These are phyloP conservation scores for Emydocephalus ijimae DNA, from an alignment of 2,113 vertebrate genomes.

Conservation along the genomic window DNA sequence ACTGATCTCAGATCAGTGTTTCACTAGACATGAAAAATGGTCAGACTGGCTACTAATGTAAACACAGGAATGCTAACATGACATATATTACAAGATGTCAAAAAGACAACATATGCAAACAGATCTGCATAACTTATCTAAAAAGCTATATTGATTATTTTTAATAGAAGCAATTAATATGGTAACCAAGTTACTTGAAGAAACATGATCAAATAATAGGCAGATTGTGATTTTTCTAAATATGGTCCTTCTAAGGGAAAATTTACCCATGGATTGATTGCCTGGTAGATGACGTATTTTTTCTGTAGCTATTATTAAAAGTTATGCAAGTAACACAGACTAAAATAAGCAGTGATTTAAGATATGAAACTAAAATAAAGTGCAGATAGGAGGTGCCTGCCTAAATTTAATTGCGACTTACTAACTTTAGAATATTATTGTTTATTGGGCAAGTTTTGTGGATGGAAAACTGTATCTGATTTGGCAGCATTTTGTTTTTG, in stretches of 20 bases:
- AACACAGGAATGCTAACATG: background rate
- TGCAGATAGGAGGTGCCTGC: background rate
- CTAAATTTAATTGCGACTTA: background rate
- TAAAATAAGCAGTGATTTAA: background rate
- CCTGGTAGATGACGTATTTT: background rate
- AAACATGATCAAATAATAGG: background rate
- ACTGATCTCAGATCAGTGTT: background rate
- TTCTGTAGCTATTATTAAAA: background rate
- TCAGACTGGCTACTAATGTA: background rate
- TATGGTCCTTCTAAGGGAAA: background rate
- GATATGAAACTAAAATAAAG: background rate
- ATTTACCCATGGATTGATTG: background rate
- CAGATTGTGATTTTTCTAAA: background rate
- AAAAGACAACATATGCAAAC: background rate
- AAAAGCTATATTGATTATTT: background rate
- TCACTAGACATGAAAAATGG: background rate
- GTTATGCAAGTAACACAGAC: background rate
- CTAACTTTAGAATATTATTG: background rate
- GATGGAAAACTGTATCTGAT: background rate
- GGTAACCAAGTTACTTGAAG: background rate
- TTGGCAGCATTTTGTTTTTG: background rate
- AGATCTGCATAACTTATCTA: background rate
- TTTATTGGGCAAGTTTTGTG: background rate
- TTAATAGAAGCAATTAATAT: background rate
- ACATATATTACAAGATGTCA: background rate